Evolutionary conservation across 2,888 invertebrate genomes (phyloP), one percentile per base, ranked within the genome.

Genomic region (Allophyes oxyacanthae): DNA sequence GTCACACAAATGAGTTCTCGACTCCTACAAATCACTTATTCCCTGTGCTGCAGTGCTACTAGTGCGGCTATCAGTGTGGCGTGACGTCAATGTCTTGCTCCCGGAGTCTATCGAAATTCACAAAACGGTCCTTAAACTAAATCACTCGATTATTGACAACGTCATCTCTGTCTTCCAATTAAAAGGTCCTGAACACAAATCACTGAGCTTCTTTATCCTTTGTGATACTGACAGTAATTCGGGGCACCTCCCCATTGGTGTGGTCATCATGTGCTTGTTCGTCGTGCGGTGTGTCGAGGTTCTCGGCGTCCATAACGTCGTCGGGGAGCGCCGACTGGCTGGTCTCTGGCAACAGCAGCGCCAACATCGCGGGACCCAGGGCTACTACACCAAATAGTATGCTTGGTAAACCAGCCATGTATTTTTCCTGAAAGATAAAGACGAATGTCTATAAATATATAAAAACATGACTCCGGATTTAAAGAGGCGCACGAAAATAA

Each of bases 221-320:
- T 6, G 58, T 68, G 25, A 68, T 44, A 52, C 45, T 63, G 9
- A 64, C 52, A 15, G 64, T 32, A 1, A 68, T 13, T 45, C 58
- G 63, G 14, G 66, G 64, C 1, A 40, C n/a, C 8, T 68, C 52
- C 74, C 96, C 10, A 68, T 95, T 6, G 95, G 96, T 64, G 96
- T 87, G 5, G 80, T 75, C 50, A 13, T 48, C 53, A 8, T 25
- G 26, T 7, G 13, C 7, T 14, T 44, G 36, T 30, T 59, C 68
- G 0, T 56, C 49, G 6, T 40, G 33, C 9, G 45, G 44, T 4
- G 54, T 61, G 61, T 87, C 86, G 1, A 91, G 69, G 15, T 81
- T 78, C 68, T 92, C 92, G 0, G 91, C 92, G 1, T 87, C 89
- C 0, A 56, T 54, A 41, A 92, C 64, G 59, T 86, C 78, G 5